Evolutionary conservation across 2,113 vertebrate genomes (phyloP).

Genomic region (Sinocyclocheilus grahami): DNA sequence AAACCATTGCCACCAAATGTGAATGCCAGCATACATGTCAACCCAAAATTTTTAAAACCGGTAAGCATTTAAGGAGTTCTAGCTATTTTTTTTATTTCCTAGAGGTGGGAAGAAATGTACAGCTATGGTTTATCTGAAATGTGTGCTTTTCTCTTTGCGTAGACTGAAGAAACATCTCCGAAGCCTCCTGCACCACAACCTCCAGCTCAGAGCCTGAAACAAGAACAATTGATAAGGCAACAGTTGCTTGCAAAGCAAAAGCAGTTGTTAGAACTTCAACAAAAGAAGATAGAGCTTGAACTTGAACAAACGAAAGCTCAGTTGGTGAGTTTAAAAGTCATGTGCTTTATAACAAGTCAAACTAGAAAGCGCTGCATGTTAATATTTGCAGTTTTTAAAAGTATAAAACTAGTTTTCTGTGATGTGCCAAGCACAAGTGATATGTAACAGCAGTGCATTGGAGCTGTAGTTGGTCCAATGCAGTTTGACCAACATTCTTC

Average conservation of each 20-base stretch:
- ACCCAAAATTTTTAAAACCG: conserved; percentile 98
- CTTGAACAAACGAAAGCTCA: conserved; percentile 98
- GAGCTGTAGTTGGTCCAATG: not conserved
- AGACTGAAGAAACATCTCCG: conserved; percentile 86
- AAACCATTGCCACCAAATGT: conserved; percentile 93
- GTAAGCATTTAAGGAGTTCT: conserved; percentile 79
- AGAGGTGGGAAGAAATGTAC: not conserved
- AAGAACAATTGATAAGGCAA: conserved; percentile 95
- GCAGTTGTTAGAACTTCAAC: conserved; percentile 96
- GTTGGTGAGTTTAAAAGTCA: conserved; percentile 81
- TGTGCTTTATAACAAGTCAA: not conserved
- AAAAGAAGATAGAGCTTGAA: conserved; percentile 98
- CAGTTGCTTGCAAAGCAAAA: conserved; percentile 98
- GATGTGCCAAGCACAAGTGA: not conserved
- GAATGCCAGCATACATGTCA: conserved; percentile 98
- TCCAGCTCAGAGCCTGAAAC: conserved; percentile 79
- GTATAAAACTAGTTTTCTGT: not conserved
- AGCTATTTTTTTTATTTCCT: not conserved
- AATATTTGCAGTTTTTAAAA: not conserved
- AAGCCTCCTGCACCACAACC: conserved; percentile 74
- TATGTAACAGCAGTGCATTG: not conserved
- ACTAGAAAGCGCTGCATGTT: not conserved
- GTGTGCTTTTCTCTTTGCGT: conserved; percentile 63
- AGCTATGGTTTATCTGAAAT: not conserved
- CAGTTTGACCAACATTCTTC: not conserved